Percentiles rank a stretch among this genome's conserved stretches.
Conservation (phyloP, 1,140 invertebrate species). For the Zaprionus kolodkinae region DNA sequence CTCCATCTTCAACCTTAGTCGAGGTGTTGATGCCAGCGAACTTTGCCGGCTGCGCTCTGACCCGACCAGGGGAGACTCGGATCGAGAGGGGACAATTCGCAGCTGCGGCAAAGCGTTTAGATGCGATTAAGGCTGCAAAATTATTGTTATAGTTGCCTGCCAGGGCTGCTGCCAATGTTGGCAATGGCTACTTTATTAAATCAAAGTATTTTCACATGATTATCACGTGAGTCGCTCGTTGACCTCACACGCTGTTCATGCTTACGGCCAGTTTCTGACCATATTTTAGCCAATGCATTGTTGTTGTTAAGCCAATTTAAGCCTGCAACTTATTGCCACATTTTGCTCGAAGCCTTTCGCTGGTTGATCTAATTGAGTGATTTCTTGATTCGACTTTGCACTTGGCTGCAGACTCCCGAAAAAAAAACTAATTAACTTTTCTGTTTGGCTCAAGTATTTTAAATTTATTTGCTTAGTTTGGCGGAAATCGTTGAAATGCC, state of each 20-base stretch:
- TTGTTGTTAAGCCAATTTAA: conserved; percentile 17
- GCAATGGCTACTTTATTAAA: conserved; percentile 78
- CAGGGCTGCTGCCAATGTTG: conserved; percentile 51
- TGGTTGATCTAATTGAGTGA: conserved; percentile 77
- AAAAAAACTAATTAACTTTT: conserved; percentile 77
- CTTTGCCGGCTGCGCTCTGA: conserved; percentile 60
- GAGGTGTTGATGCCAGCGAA: conserved; percentile 74
- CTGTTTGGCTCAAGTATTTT: conserved; percentile 32
- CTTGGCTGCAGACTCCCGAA: background rate
- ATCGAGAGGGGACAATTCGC: conserved; percentile 8
- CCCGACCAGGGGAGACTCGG: conserved; percentile 14
- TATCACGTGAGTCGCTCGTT: conserved; percentile 70
- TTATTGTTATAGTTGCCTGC: conserved; percentile 78
- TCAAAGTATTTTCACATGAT: conserved; percentile 80
- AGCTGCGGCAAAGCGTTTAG: conserved; percentile 63
- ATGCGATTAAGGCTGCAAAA: conserved; percentile 75
- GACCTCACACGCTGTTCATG: conserved; percentile 52
- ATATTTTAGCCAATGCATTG: conserved; percentile 28
- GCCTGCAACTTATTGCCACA: conserved; percentile 53
- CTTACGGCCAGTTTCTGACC: conserved; percentile 36
- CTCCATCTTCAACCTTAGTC: conserved; percentile 22
- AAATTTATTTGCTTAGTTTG: conserved; percentile 69
- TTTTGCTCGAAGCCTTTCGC: conserved; percentile 71
- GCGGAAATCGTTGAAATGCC: conserved; percentile 69
- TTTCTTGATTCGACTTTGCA: conserved; percentile 47